These are phyloP conservation scores for Aulostomus chinensis DNA, from an alignment of 2,797 vertebrate genomes.

Conservation along the genomic window DNA sequence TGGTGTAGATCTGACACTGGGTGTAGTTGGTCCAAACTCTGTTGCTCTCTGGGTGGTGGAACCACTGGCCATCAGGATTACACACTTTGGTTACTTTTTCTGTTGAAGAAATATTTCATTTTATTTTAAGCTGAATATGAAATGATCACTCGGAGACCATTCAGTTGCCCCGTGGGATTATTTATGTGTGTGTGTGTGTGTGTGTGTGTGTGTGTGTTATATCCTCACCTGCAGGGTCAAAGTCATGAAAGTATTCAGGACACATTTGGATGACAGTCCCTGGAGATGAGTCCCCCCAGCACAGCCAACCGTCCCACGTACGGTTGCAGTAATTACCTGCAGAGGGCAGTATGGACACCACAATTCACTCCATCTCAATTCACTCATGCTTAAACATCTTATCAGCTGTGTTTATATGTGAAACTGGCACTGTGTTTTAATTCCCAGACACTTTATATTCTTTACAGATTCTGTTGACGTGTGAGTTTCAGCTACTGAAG, in stretches of 20 bases:
- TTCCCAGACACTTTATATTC: no score
- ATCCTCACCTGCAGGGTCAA: slow-evolving; percentile 78
- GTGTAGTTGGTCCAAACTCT: slow-evolving; percentile 84
- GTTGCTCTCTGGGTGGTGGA: slow-evolving; percentile 81
- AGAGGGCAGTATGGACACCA: slow-evolving; percentile 31
- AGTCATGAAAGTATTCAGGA: slow-evolving; percentile 77
- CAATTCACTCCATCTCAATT: no score
- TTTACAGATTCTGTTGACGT: no score
- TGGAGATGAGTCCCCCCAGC: slow-evolving; percentile 78
- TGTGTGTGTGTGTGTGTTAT: not conserved
- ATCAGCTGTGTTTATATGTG: no score
- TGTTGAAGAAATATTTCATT: slow-evolving; percentile 46
- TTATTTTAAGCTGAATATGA: no score
- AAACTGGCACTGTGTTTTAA: no score
- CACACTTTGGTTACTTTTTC: slow-evolving; percentile 85
- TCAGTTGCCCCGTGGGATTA: no score
- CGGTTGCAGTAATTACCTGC: slow-evolving; percentile 80
- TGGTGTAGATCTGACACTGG: slow-evolving; percentile 69
- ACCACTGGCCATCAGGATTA: slow-evolving; percentile 80
- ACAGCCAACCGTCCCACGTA: slow-evolving; percentile 86
- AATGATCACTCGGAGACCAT: not conserved
- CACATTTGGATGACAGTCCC: slow-evolving; percentile 75
- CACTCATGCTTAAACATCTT: no score
- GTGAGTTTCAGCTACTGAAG: no score
- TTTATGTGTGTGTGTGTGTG: not conserved